Conservation (phyloP, 2,113 vertebrate genomes). For the Cryptomyrus ogoouensis region DNA sequence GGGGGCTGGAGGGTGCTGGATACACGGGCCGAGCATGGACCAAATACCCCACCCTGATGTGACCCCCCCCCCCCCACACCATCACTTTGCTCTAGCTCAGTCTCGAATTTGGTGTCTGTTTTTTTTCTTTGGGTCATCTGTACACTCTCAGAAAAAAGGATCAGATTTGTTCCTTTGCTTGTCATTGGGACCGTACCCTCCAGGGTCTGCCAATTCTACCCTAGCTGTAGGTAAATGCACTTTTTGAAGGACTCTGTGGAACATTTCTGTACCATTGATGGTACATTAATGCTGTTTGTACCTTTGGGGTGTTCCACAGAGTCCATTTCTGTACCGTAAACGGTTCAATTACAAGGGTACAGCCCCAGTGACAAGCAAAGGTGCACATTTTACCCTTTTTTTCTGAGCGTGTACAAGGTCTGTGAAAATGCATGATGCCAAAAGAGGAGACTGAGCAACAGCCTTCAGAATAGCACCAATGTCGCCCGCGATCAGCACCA, state of each 20-base stretch:
- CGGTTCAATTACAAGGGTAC: too few species aligned
- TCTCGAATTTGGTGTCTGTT: neutral
- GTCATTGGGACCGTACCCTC: too few species aligned
- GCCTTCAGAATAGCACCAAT: neutral
- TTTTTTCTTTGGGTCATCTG: neutral
- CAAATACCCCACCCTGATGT: neutral
- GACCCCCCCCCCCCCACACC: neutral
- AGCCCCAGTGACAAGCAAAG: too few species aligned
- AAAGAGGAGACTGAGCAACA: neutral
- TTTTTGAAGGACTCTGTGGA: too few species aligned
- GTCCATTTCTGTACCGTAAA: too few species aligned
- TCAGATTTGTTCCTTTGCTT: too few species aligned
- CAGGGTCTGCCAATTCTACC: too few species aligned
- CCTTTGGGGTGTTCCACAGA: too few species aligned
- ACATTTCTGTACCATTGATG: too few species aligned
- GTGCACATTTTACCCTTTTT: too few species aligned
- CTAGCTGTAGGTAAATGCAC: too few species aligned
- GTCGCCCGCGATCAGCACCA: neutral
- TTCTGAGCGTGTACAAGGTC: neutral
- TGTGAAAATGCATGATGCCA: neutral
- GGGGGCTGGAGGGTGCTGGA: neutral
- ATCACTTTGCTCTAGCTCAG: neutral
- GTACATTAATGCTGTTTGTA: too few species aligned
- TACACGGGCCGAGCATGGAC: neutral
- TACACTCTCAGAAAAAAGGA: neutral